These are phyloP conservation scores for Peromyscus polionotus DNA, from an alignment of 2,113 vertebrate genomes.

Conservation along the genomic window DNA sequence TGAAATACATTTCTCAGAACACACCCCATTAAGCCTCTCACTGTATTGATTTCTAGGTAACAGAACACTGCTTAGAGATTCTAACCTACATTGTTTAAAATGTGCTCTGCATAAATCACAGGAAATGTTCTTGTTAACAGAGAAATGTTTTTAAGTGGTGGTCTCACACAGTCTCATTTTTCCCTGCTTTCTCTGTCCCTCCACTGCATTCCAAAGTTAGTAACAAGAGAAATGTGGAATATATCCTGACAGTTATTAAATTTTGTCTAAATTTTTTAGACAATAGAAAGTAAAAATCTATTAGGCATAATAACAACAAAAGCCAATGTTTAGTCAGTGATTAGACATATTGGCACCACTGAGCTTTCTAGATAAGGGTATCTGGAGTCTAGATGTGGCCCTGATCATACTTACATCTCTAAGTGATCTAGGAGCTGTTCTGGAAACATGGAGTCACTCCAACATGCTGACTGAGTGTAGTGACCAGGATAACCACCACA, in stretches of 20 bases:
- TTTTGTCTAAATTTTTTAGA: conserved; percentile 17
- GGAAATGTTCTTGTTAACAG: neutral
- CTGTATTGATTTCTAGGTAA: neutral
- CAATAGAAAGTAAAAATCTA: neutral
- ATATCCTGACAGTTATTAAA: neutral
- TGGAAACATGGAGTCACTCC: neutral
- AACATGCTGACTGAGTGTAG: neutral
- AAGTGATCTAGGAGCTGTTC: neutral
- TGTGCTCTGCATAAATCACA: neutral
- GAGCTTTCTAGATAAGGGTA: neutral
- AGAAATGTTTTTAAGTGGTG: neutral
- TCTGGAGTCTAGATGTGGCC: neutral
- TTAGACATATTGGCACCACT: neutral
- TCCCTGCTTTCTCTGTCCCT: neutral
- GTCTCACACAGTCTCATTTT: neutral
- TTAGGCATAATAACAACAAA: neutral
- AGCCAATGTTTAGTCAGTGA: neutral
- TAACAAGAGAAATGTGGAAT: neutral
- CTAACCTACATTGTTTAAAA: neutral
- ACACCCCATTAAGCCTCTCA: too few relatives aligned
- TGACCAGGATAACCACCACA: neutral
- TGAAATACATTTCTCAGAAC: neutral
- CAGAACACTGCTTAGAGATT: neutral
- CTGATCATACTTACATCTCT: neutral
- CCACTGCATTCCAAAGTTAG: neutral